Conservation (phyloP, 2,888 invertebrate species). For the Ormyrus pomaceus region DNA sequence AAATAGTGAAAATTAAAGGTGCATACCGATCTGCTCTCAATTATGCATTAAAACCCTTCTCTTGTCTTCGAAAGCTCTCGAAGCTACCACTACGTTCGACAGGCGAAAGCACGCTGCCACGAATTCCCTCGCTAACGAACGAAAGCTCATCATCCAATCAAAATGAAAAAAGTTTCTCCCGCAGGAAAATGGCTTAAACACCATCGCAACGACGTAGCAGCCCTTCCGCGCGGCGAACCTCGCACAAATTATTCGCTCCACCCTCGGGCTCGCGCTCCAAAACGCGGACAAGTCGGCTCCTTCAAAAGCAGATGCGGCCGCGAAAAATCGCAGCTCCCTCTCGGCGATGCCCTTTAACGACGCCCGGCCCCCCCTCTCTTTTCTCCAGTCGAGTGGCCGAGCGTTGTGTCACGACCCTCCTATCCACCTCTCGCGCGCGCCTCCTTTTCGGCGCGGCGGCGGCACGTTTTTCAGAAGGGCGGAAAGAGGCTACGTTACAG, state of each 20-base stretch:
- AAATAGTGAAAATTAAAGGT: no score
- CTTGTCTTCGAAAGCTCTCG: no score
- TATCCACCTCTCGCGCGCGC: neutral
- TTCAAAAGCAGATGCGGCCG: conserved; percentile 37
- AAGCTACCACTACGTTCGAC: no score
- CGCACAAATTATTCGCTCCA: conserved; percentile 1
- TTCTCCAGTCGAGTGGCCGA: no score
- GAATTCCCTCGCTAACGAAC: neutral
- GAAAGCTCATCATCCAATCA: neutral
- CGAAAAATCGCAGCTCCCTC: conserved; percentile 31
- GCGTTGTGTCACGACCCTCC: no score
- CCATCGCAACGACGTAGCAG: neutral
- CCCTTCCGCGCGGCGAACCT: conserved; percentile 5
- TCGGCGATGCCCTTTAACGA: conserved; percentile 20
- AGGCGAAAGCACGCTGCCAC: no score
- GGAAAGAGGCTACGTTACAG: no score
- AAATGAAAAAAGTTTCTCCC: conserved; percentile 35
- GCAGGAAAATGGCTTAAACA: neutral
- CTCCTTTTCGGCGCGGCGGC: no score
- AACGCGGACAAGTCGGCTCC: neutral
- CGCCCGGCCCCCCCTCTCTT: neutral
- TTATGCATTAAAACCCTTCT: no score
- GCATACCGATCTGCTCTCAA: no score
- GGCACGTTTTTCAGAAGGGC: neutral
- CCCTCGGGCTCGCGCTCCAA: neutral